Percentiles rank a stretch among this genome's conserved stretches.
phyloP scores from a whole-genome alignment of 2,113 vertebrate genomes.

The Nymphicus hollandicus region DNA sequence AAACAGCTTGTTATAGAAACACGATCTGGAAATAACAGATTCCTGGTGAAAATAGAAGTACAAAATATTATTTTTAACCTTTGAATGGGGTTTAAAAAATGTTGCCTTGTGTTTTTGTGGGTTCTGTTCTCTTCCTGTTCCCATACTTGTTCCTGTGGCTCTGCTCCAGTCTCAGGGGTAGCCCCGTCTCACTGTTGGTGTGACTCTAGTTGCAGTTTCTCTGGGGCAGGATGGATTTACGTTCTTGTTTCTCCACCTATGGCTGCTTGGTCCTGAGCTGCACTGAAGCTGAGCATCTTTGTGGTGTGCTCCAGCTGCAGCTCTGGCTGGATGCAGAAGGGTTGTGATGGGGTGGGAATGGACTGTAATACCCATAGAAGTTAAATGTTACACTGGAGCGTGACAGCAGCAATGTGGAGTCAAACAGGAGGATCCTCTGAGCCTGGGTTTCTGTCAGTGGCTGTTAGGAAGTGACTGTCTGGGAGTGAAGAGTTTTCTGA shows the following conservation, averaged over 20 bases:
- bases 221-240: not conserved
- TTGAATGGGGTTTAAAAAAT: not conserved
- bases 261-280: not conserved
- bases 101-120: not conserved
- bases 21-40: conserved; percentile 16
- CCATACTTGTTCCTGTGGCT: not conserved
- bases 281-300: not conserved
- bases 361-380: not conserved
- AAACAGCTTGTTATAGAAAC: conserved; percentile 32
- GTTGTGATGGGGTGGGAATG: not conserved
- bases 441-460: not conserved
- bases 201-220: not conserved
- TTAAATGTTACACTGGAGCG: not conserved
- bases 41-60: not conserved
- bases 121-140: not conserved
- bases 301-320: not conserved
- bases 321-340: not conserved
- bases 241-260: not conserved
- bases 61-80: conserved; percentile 5
- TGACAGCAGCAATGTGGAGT: not conserved
- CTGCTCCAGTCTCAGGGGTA: not conserved
- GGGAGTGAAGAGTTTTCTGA: not conserved
- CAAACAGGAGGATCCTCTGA: not conserved
- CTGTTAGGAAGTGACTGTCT: not conserved
- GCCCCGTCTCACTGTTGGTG: not conserved